Base-by-base conservation (phyloP, 2,113 vertebrate genomes). In the Crotophaga sulcirostris region DNA sequence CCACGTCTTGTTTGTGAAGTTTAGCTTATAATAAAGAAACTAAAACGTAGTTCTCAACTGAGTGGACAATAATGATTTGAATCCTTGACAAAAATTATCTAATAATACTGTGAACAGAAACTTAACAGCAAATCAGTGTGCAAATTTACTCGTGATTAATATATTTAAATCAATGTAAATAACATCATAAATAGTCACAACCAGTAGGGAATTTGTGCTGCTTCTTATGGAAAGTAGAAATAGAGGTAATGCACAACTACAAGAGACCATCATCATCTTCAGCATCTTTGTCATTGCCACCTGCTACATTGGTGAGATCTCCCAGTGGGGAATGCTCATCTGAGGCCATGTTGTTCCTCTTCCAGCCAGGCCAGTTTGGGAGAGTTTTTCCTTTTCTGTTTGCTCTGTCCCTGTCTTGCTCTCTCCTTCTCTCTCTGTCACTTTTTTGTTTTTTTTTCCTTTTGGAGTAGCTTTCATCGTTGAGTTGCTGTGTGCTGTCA, bases 401-500 rank as follows among this genome's bases (percentile, higher is more conserved):
- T 89, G 7, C 5, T 69, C 11, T 54, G 38, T 18, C 15, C 20
- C 1, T 28, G 13, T 56, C 21, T 38, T 6, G 40, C 13, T 54
- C 60, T 18, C 10, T 28, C 12, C 19, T 1, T 26, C 16, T 38
- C 9, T 38, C 9, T 45, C 54, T 47, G 7, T 42, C 31, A 70
- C 9, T 7, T 24, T 21, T 59, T 13, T n/a, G n/a, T n/a, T 69
- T 72, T 9, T 42, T 4, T 25, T 33, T 33, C 11, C 12, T 56
- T 36, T 31, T 16, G 2, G 20, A 33, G 28, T 29, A 63, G 21
- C 21, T 62, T 83, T 42, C 19, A 62, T 51, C 67, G 26, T 36
- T 3, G 2, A 42, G 6, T 28, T 56, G 18, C 45, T 45, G 7
- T 18, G 44, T 55, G 9, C 16, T 75, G 16, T 36, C 3, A 0